Evolutionary conservation across 2,113 vertebrate genomes (phyloP).

Genomic region (Xenopus laevis): DNA sequence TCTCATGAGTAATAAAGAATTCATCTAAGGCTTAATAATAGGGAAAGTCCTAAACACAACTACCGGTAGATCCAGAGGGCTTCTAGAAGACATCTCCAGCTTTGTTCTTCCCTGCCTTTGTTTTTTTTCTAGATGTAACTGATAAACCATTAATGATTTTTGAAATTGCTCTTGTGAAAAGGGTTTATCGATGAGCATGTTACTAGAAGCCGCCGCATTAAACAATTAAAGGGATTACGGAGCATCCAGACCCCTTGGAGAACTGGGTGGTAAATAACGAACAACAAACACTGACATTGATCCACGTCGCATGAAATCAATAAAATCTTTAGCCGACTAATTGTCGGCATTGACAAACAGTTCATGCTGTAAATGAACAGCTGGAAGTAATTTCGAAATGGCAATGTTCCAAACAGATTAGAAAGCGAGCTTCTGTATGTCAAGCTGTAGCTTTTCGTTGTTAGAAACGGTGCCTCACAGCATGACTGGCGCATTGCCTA

Average conservation of each 20-base stretch:
- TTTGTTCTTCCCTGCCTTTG: no score
- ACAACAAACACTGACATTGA: constrained; percentile 63
- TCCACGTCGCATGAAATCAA: constrained; percentile 69
- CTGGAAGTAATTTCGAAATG: constrained; percentile 54
- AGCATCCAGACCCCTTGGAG: constrained; percentile 79
- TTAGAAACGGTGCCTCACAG: constrained; percentile 35
- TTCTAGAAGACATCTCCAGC: no score
- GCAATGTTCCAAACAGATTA: constrained; percentile 50
- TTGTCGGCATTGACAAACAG: constrained; percentile 73
- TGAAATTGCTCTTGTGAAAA: no score
- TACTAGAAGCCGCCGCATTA: constrained; percentile 63
- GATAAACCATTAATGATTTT: no score
- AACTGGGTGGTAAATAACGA: constrained; percentile 80
- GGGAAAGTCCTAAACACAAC: no score
- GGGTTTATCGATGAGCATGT: constrained; percentile 83
- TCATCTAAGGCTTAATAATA: no score
- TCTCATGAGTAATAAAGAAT: no score
- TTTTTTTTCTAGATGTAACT: no score
- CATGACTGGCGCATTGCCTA: constrained; percentile 44
- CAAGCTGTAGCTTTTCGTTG: constrained; percentile 38
- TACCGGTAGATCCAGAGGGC: no score
- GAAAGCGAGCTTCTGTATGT: constrained; percentile 29
- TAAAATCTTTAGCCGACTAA: constrained; percentile 74
- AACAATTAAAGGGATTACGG: constrained; percentile 77
- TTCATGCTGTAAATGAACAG: constrained; percentile 72